Base-by-base conservation (phyloP, 2,888 invertebrate genomes). In the Torymus auratus region DNA sequence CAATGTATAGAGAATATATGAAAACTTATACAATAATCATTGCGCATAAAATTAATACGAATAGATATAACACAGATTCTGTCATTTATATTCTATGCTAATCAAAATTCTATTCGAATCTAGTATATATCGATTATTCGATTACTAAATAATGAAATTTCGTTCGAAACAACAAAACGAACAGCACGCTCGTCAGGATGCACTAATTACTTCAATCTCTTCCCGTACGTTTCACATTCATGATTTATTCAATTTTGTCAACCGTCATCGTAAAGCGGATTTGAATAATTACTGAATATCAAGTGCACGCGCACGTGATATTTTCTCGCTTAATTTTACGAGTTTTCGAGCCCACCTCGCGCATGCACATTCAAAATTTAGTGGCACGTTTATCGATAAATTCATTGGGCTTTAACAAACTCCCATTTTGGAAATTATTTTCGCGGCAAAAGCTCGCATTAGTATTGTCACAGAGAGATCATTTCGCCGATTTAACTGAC, bases 191-290 rank as follows among this genome's bases (percentile, higher is more conserved):
- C 28, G 28, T 7, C 28, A 28, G 23, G 58, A 56, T 13, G 15
- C 70, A 13, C 28, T 28, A 76, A 76, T 76, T 62, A 76, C 62
- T 62, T 69, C 62, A 14, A 60, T 72, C 62, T 53, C 28, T 69
- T 14, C 28, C 3, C 17, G 23, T 56, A 15, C 69, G 53, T 41
- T 20, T 61, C 17, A 61, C 55, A 69, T 62, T 69, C 41, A 10
- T n/a, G 69, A 69, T 61, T 76, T 69, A 76, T 76, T 76, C 64
- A 56, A 64, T 73, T 28, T 28, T 73, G 64, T 56, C 64, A 64
- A 28, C 1, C 56, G 14, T 65, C 50, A 11, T 67, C 2, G 55
- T n/a, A 28, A 76, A 68, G 52, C 61, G 53, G 53, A 71, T 60
- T 64, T 62, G 13, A 28, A 41, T 64, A 64, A 64, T 71, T 71